Evolutionary conservation across 2,797 vertebrate species (phyloP), one percentile per base, ranked within the genome.

Genomic region (Muraenolepis orangiensis): DNA sequence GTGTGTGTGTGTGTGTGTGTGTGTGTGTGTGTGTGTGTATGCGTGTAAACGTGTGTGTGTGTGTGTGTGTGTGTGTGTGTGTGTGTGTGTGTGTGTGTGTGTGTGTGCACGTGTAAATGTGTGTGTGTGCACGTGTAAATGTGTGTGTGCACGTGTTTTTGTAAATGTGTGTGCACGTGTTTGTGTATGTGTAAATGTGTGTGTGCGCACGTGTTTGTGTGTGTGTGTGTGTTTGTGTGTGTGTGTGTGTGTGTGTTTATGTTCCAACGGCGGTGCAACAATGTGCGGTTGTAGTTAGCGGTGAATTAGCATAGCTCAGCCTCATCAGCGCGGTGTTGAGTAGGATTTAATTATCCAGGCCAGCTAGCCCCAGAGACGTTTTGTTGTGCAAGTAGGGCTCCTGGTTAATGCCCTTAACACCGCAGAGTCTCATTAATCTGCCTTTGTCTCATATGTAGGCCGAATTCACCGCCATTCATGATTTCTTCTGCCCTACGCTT

Each of bases 331-430:
- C 81, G 87, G 77, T 40, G 74, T 74, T 69, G 80, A 80, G 85
- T 88, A 82, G 82, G 87, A 82, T 83, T 74, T 83, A 87, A 86
- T 89, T 83, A 90, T 81, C 84, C 83, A 83, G 79, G 80, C 84
- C 82, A 81, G 77, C 86, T 87, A 87, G 3, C 20, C 20, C 64
- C 80, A 82, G 85, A 79, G 26, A 79, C 78, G 80, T 78, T 86
- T 80, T 89, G 84, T 85, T 84, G 75, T 81, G 69, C 78, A 82
- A 84, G 79, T 80, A 74, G 84, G 76, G 74, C 69, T 78, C 74
- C 79, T 23, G 69, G 74, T 82, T 2, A 69, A 76, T 42, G 64
- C 73, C 74, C 80, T 84, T 38, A 80, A 78, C 72, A 73, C 73
- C 77, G 76, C 72, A 78, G 64, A 74, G 72, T 78, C 86, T 77